Conservation (phyloP, 2,888 invertebrate species). For the Deilephila elpenor region DNA sequence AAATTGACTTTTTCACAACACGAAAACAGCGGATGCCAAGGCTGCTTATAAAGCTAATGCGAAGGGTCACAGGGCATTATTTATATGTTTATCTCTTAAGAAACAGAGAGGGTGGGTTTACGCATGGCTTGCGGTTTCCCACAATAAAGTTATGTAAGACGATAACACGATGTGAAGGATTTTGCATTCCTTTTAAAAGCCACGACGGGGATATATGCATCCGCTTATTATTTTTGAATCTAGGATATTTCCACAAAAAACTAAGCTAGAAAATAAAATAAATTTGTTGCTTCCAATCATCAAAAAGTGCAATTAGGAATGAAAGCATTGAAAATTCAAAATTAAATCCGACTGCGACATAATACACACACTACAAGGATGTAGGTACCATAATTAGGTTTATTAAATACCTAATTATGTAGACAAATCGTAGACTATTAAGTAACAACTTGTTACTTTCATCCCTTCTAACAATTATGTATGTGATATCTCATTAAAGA, state of each 20-base stretch:
- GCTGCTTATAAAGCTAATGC: not conserved
- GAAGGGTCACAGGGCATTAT: not conserved
- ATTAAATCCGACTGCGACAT: too few relatives aligned
- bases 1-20: not conserved
- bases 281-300: too few relatives aligned
- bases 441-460: too few relatives aligned
- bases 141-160: not conserved
- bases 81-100: not conserved
- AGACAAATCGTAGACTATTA: too few relatives aligned
- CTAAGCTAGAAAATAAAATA: too few relatives aligned
- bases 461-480: too few relatives aligned
- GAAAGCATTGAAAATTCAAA: too few relatives aligned
- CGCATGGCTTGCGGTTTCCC: not conserved
- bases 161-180: not conserved
- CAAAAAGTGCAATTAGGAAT: too few relatives aligned
- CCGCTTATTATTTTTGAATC: not conserved
- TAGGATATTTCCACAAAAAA: not conserved
- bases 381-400: too few relatives aligned
- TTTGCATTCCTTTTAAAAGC: slow-evolving; percentile 1
- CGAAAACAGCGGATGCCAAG: not conserved
- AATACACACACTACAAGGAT: too few relatives aligned
- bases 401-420: too few relatives aligned
- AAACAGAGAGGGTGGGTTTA: not conserved
- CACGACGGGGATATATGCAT: not conserved
- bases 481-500: too few relatives aligned